Percentiles rank a stretch among this genome's conserved stretches.
These are phyloP conservation scores for Carcharodon carcharias DNA, from an alignment of 2,797 vertebrate genomes.

Conservation along the genomic window DNA sequence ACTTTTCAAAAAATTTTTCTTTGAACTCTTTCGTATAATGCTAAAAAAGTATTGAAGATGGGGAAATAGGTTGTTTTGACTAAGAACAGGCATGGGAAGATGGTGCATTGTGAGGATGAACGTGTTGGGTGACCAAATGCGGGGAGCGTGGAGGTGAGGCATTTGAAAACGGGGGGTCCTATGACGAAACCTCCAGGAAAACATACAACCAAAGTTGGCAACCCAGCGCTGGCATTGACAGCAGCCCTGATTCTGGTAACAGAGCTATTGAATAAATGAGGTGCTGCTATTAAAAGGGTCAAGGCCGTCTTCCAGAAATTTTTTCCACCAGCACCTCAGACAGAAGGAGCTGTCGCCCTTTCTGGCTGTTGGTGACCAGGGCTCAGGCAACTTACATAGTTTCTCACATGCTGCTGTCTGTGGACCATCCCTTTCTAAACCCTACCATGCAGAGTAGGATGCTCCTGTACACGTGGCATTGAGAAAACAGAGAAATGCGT, in stretches of 20 bases:
- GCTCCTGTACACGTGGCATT: not conserved
- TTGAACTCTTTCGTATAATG: not conserved
- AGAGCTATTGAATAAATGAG: not conserved
- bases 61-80: not conserved
- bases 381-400: not conserved
- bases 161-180: not conserved
- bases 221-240: not conserved
- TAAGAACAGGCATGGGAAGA: not conserved
- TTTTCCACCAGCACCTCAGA: not conserved
- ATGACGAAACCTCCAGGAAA: not conserved
- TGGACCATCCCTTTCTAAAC: not conserved
- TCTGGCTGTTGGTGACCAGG: not conserved
- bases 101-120: not conserved
- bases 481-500: not conserved
- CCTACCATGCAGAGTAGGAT: too few relatives aligned
- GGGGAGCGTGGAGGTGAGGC: not conserved
- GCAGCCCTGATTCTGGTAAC: not conserved
- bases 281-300: not conserved
- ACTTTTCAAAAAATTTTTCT: not conserved
- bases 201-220: not conserved
- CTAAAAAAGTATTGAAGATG: not conserved
- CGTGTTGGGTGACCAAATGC: not conserved
- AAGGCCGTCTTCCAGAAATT: not conserved
- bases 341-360: not conserved
- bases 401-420: not conserved